Conservation (phyloP, 2,888 invertebrate genomes). For the Drosophila mettleri region DNA sequence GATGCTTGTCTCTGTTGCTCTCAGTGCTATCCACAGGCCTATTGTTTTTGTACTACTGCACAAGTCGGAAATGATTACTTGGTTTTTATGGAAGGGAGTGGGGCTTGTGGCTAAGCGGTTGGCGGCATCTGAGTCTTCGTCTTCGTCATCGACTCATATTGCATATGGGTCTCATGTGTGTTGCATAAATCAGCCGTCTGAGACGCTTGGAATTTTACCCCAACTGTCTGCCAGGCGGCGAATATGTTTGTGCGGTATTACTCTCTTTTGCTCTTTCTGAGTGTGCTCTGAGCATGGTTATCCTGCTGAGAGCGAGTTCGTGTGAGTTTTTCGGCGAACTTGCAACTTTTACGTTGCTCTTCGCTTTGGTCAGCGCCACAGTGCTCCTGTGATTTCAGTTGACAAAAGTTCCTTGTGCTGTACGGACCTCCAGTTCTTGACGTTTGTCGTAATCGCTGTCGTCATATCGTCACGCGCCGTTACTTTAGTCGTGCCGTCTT, state of each 20-base stretch:
- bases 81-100: neutral
- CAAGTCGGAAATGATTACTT: conserved; percentile 73
- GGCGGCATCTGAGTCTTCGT: conserved; percentile 11
- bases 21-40: conserved; percentile 45
- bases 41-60: conserved; percentile 68
- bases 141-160: conserved; percentile 68
- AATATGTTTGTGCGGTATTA: conserved; percentile 24
- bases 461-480: conserved; percentile 67
- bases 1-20: conserved; percentile 21
- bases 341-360: conserved; percentile 28
- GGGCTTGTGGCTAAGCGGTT: neutral
- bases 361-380: conserved; percentile 31
- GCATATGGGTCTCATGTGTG: conserved; percentile 73
- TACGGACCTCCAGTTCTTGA: conserved; percentile 53
- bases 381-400: conserved; percentile 65
- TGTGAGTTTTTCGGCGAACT: conserved; percentile 34
- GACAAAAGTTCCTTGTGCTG: conserved; percentile 75
- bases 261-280: neutral
- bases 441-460: conserved; percentile 42
- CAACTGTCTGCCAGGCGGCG: conserved; percentile 33
- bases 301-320: conserved; percentile 37
- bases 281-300: conserved; percentile 26
- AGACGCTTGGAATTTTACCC: conserved; percentile 27
- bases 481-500: conserved; percentile 47
- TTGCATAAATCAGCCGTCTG: conserved; percentile 59